A percentile compares a stretch with the other conserved stretches of the same genome.
Conservation (phyloP, 2,797 vertebrate genomes). For the Florisuga fusca region DNA sequence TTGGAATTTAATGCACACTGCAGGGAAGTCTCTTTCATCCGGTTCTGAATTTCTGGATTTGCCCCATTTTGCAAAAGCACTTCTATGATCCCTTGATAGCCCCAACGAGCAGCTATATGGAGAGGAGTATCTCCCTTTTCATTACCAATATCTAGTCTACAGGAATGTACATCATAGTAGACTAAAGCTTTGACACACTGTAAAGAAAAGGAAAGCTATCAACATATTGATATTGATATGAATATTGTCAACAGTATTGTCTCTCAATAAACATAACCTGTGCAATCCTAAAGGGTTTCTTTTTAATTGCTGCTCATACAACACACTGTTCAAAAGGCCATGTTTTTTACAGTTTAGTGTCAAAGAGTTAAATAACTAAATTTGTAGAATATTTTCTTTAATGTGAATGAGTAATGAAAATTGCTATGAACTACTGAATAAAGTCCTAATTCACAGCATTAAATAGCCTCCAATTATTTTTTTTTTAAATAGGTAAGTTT, state of each 20-base stretch:
- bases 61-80: constrained; percentile 94
- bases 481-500: background rate
- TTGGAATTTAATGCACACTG: constrained; percentile 94
- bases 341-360: background rate
- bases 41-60: constrained; percentile 83
- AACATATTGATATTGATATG: no score
- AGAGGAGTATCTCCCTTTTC: constrained; percentile 95
- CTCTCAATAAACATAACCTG: background rate
- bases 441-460: background rate
- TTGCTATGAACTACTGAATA: background rate
- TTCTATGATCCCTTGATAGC: constrained; percentile 93
- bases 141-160: constrained; percentile 89
- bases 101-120: constrained; percentile 94
- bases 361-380: background rate
- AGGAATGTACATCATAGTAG: constrained; percentile 90
- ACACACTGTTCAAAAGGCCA: no score
- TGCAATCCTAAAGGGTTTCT: background rate
- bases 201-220: constrained; percentile 40
- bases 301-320: background rate
- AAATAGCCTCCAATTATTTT: background rate
- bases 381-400: background rate
- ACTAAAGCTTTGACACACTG: constrained; percentile 98
- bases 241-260: background rate
- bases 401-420: background rate
- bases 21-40: constrained; percentile 87